phyloP scores from a whole-genome alignment of 1,140 invertebrate genomes.

The Aphaenogaster floridana region DNA sequence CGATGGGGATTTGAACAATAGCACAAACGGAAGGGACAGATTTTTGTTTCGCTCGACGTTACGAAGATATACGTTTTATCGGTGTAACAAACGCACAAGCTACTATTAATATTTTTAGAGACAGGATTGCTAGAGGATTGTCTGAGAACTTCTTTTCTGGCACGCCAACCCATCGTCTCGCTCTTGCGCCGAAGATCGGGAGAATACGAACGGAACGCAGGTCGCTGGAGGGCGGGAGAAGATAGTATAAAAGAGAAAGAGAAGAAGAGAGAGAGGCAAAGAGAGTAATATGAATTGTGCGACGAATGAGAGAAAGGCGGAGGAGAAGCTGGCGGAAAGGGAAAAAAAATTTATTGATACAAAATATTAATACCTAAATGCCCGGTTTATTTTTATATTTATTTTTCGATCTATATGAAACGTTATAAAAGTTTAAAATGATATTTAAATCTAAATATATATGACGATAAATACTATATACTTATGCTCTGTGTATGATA shows the following conservation, averaged over 20 bases:
- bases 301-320: conserved; percentile 64
- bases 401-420: conserved; percentile 88
- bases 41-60: neutral
- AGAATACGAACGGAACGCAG: conserved; percentile 55
- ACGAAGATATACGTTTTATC: neutral
- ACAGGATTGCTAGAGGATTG: neutral
- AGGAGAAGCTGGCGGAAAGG: conserved; percentile 59
- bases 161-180: conserved; percentile 47
- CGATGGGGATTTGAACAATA: conserved; percentile 18
- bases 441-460: conserved; percentile 86
- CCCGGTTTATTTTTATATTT: conserved; percentile 88
- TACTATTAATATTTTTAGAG: neutral
- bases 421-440: conserved; percentile 88
- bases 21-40: conserved; percentile 50
- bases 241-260: conserved; percentile 54
- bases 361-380: conserved; percentile 88
- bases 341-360: conserved; percentile 85
- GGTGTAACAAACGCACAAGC: conserved; percentile 33
- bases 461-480: conserved; percentile 83
- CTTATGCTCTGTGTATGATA: conserved; percentile 79
- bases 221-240: conserved; percentile 31
- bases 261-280: conserved; percentile 33
- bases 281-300: conserved; percentile 68
- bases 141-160: conserved; percentile 31
- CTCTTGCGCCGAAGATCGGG: conserved; percentile 53